Conservation (phyloP, 2,888 invertebrate genomes). For the Drosophila nigritarsus region DNA sequence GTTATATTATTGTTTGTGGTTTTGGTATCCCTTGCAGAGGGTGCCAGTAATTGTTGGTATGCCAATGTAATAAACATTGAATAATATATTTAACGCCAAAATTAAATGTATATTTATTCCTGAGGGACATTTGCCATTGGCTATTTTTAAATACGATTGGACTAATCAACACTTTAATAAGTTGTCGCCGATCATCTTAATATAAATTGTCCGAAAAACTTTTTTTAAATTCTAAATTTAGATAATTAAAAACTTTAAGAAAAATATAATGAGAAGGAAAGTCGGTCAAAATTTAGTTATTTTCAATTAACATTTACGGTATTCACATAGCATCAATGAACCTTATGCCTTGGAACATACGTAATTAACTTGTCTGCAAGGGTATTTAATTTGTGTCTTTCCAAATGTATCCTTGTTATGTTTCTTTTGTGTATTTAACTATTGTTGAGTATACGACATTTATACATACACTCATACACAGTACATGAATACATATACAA, state of each 20-base stretch:
- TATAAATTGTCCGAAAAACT: neutral
- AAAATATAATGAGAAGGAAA: neutral
- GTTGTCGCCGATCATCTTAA: neutral
- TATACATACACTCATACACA: conserved; percentile 36
- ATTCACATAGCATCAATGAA: neutral
- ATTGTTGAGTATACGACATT: conserved; percentile 61
- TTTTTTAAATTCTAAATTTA: neutral
- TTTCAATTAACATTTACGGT: neutral
- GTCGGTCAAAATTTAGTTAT: neutral
- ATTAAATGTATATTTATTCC: neutral
- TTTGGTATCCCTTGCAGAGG: neutral
- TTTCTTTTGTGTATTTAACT: conserved; percentile 4
- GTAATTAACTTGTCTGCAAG: conserved; percentile 1
- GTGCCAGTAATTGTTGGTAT: neutral
- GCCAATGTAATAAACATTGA: neutral
- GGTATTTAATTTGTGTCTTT: neutral
- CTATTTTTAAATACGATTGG: neutral
- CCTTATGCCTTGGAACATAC: neutral
- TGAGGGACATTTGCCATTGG: neutral
- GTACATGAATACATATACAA: neutral
- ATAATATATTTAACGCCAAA: neutral
- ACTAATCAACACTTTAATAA: neutral
- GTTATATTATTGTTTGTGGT: conserved; percentile 38
- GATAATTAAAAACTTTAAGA: neutral
- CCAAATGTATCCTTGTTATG: neutral